Base-by-base conservation (phyloP, 2,113 vertebrate species). In the Axis porcinus region DNA sequence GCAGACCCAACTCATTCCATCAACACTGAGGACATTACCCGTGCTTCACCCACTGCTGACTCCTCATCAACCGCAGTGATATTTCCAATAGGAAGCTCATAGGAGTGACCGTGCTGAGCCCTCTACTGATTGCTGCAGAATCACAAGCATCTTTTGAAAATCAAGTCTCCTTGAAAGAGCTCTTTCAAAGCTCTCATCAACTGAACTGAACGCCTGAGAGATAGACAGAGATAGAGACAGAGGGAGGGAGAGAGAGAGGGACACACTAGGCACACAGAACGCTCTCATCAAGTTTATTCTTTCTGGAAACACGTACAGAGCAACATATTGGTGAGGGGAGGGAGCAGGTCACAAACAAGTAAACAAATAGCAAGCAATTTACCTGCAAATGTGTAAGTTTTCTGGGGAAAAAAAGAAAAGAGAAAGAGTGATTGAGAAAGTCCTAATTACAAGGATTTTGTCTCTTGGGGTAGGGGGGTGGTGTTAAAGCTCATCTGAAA, bases 71-170 rank as follows among this genome's bases (percentile, higher is more conserved):
- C 5, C 33, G 52, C 23, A 16, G 52, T 3, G 58, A 13, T 3
- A 2, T 4, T 28, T 54, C 40, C 28, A 3, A 3, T 2, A 52
- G 30, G 36, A 27, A 33, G 21, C 21, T 25, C 25, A 1, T 7
- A 43, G 13, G 16, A 64, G 7, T 0, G 0, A 27, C 43, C 23
- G 16, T 7, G 6, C 4, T 21, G 40, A 47, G 10, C 7, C 11
- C 10, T 11, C 27, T 43, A 6, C 82, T 33, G 27, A 43, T 1
- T 30, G 1, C 17, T 14, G 7, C 21, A 27, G 50, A 40, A 14
- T 19, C 16, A 33, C n/a, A 15, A 2, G 25, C 16, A 1, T 52
- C 43, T 36, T 67, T 45, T 78, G 16, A 57, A 78, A 85, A 47
- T 30, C 36, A 33, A 10, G 33, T 12, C 12, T 86, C 33, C 57